A percentile compares a stretch with the other conserved stretches of the same genome.
phyloP scores from a whole-genome alignment of 2,888 invertebrate species.

The Dryobota labecula region DNA sequence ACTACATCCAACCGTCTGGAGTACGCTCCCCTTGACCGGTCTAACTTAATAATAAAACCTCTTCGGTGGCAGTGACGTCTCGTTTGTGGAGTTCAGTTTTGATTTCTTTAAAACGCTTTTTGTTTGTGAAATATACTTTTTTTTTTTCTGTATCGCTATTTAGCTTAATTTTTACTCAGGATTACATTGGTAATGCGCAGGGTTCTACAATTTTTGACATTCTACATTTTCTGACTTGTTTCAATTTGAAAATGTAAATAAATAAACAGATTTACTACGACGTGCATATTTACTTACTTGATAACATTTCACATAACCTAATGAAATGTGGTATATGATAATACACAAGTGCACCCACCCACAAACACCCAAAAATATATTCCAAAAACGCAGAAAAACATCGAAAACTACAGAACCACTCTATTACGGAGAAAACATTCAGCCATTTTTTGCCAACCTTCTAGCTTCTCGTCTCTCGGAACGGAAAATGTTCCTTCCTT shows the following conservation, averaged over 20 bases:
- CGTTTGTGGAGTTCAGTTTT: conserved; percentile 77
- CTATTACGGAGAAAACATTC: conserved; percentile 63
- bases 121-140: too few relatives aligned
- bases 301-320: not conserved
- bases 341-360: conserved; percentile 6
- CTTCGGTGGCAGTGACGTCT: conserved; percentile 80
- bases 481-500: conserved; percentile 80
- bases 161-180: not conserved
- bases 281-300: not conserved
- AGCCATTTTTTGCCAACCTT: conserved; percentile 59
- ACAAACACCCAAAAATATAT: conserved; percentile 19
- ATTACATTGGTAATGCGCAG: too few relatives aligned
- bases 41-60: conserved; percentile 89
- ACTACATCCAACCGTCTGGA: conserved; percentile 78
- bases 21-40: conserved; percentile 78
- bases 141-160: not conserved
- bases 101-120: conserved; percentile 52
- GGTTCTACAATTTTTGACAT: not conserved
- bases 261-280: not conserved
- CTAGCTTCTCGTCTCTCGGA: conserved; percentile 67
- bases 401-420: conserved; percentile 60
- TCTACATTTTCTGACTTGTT: not conserved
- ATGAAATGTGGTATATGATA: not conserved
- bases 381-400: conserved; percentile 42
- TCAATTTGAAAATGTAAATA: not conserved